Conservation (phyloP, 1,140 invertebrate species). For the Antheraea mylitta region DNA sequence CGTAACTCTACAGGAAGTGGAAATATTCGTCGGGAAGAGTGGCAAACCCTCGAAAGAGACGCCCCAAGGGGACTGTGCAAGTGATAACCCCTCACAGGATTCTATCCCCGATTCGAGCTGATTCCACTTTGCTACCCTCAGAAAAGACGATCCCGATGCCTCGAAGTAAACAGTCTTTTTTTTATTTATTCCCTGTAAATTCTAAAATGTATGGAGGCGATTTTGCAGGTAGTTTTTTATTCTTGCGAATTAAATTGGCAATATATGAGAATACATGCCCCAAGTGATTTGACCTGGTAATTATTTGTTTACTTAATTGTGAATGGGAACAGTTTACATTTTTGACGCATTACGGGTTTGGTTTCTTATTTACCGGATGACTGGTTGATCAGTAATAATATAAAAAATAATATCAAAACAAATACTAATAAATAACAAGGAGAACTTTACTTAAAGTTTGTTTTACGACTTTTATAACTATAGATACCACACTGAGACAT, state of each 20-base stretch:
- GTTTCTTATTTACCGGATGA: too few species aligned
- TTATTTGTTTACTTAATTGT: too few species aligned
- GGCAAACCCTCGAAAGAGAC: conserved; percentile 40
- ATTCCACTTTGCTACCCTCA: conserved; percentile 24
- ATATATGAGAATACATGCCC: neutral
- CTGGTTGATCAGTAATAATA: too few species aligned
- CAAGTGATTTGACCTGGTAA: too few species aligned
- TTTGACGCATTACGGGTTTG: too few species aligned
- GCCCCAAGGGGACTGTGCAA: conserved; percentile 45
- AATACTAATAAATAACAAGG: too few species aligned
- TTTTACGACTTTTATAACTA: too few species aligned
- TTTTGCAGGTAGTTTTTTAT: neutral
- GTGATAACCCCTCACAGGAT: conserved; percentile 8
- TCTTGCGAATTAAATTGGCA: too few species aligned
- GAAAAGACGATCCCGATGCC: neutral
- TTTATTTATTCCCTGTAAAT: neutral
- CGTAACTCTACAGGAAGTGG: conserved; percentile 55
- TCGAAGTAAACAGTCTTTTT: neutral
- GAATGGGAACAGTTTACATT: too few species aligned
- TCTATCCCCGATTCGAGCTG: conserved; percentile 41
- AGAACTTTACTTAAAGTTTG: too few species aligned
- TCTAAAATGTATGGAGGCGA: neutral
- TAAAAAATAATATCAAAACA: too few species aligned
- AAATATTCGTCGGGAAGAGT: conserved; percentile 66
- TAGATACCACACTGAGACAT: too few species aligned